A percentile compares a stretch with the other conserved stretches of the same genome.
Evolutionary conservation across 2,797 vertebrate genomes (phyloP).

Genomic region (Iguana delicatissima): DNA sequence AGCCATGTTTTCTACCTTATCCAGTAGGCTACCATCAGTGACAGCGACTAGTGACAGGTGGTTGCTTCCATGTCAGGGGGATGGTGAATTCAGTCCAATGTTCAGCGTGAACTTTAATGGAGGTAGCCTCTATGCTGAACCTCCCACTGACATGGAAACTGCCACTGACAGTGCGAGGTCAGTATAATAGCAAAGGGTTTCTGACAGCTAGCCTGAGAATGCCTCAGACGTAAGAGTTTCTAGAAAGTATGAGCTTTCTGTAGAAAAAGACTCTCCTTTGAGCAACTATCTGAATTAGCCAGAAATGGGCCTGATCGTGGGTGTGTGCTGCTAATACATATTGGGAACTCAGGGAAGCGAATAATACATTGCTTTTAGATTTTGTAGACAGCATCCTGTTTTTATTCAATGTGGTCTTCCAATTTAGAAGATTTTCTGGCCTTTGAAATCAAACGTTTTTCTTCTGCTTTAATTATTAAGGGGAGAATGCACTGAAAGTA

Average conservation of each 20-base stretch:
- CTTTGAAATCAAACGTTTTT: neutral
- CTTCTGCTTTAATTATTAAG: neutral
- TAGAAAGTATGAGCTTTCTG: neutral
- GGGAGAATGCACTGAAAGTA: neutral
- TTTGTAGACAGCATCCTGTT: neutral
- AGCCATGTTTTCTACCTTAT: neutral
- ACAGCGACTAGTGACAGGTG: neutral
- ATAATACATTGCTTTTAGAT: neutral
- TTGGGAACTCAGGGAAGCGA: neutral
- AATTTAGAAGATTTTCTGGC: neutral
- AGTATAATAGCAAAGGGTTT: accelerated
- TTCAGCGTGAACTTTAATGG: neutral
- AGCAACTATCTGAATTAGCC: neutral
- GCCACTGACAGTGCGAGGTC: neutral
- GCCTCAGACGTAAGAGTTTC: neutral
- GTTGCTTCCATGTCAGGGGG: too few relatives aligned
- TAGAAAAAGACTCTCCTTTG: neutral
- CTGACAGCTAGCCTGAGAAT: neutral
- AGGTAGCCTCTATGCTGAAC: too few relatives aligned
- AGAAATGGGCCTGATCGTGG: neutral
- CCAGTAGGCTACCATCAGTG: neutral
- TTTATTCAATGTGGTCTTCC: neutral
- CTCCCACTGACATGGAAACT: too few relatives aligned
- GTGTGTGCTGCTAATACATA: neutral
- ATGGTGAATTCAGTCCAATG: too few relatives aligned